These are phyloP conservation scores for Melinopterus prodromus DNA, from an alignment of 2,888 invertebrate genomes.

Conservation along the genomic window DNA sequence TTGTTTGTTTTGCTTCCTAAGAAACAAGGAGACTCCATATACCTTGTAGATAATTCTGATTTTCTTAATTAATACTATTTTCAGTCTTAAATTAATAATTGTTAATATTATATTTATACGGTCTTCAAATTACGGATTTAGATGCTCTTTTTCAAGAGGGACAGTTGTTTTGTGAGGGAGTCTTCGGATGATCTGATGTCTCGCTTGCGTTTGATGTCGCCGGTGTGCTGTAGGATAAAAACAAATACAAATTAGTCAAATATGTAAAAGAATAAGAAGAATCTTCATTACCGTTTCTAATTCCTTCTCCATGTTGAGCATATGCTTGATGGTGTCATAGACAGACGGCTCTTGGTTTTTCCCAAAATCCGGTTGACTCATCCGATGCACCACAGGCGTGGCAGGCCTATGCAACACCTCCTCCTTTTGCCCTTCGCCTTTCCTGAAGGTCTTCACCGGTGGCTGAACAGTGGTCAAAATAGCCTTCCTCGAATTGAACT, in stretches of 20 bases:
- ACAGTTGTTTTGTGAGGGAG: constrained; percentile 69
- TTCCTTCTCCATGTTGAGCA: constrained; percentile 65
- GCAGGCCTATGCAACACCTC: constrained; percentile 70
- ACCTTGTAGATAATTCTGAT: constrained; percentile 28
- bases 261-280: constrained; percentile 4
- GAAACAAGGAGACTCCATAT: neutral
- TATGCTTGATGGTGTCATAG: constrained; percentile 66
- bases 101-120: neutral
- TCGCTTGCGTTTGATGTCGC: constrained; percentile 47
- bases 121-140: constrained; percentile 50
- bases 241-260: neutral
- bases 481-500: constrained; percentile 22
- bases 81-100: constrained; percentile 45
- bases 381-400: constrained; percentile 63
- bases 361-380: constrained; percentile 63
- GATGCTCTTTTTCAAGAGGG: constrained; percentile 70
- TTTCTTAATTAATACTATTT: constrained; percentile 43
- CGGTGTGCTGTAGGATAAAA: constrained; percentile 55
- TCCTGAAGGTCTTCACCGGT: constrained; percentile 43
- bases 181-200: constrained; percentile 63
- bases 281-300: constrained; percentile 63
- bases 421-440: constrained; percentile 66
- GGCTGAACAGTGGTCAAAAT: constrained; percentile 36
- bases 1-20: neutral
- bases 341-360: constrained; percentile 60